A percentile compares a stretch with the other conserved stretches of the same genome.
phyloP scores from a whole-genome alignment of 2,113 vertebrate species.

The Calidris pygmaea region DNA sequence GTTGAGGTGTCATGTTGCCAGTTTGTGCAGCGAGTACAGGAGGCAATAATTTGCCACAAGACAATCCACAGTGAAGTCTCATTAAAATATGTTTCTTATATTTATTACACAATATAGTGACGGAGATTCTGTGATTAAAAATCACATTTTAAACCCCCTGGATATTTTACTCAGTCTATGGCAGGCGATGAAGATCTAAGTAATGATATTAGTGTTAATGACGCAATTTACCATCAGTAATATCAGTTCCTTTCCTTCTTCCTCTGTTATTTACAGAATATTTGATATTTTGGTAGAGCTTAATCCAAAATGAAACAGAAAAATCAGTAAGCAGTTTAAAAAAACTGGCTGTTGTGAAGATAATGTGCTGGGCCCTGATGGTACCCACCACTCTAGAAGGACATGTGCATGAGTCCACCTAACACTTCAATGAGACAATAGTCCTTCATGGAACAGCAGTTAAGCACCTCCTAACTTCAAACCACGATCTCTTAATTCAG shows the following conservation, averaged over 20 bases:
- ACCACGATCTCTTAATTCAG: no score
- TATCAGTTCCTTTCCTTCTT: neutral
- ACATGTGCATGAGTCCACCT: neutral
- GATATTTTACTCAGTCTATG: neutral
- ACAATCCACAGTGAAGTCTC: neutral
- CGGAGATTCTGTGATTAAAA: neutral
- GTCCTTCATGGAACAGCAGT: no score
- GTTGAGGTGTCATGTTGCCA: neutral
- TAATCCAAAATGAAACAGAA: neutral
- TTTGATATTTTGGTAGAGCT: neutral
- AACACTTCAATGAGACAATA: neutral
- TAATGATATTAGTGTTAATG: neutral
- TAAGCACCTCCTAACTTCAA: no score
- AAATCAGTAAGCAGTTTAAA: neutral
- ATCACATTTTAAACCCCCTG: neutral
- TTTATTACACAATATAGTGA: neutral
- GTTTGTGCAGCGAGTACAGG: neutral
- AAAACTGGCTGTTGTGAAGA: neutral
- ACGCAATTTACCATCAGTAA: neutral
- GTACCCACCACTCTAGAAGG: neutral
- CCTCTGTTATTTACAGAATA: no score
- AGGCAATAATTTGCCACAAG: neutral
- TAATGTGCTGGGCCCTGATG: neutral
- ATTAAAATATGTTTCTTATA: neutral
- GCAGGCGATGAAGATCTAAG: neutral